A percentile compares a stretch with the other conserved stretches of the same genome.
phyloP scores from a whole-genome alignment of 1,140 invertebrate species.

The Drosophila azteca region DNA sequence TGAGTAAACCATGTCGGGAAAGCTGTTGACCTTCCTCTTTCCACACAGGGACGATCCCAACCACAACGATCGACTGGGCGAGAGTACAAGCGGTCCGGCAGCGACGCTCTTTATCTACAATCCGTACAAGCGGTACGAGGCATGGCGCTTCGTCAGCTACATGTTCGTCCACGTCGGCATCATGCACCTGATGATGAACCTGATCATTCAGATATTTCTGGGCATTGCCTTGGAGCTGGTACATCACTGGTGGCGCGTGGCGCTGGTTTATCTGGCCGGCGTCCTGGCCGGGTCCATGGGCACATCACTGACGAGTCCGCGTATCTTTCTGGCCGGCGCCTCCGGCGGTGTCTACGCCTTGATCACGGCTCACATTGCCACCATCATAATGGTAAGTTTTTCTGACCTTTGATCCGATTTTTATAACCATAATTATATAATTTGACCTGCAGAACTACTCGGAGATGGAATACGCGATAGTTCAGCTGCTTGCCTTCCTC shows the following conservation, averaged over 20 bases:
- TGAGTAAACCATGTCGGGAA: background rate
- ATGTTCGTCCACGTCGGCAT: conserved; percentile 98
- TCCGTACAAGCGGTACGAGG: conserved; percentile 93
- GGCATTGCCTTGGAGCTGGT: conserved; percentile 98
- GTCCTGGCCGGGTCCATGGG: conserved; percentile 94
- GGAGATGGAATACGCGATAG: conserved; percentile 94
- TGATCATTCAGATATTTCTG: conserved; percentile 95
- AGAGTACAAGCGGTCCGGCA: conserved; percentile 88
- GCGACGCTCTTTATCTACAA: conserved; percentile 94
- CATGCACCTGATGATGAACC: conserved; percentile 94
- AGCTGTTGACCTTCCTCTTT: background rate
- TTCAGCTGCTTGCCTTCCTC: conserved; percentile 91
- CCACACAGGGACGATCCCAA: conserved; percentile 73
- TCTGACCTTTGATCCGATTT: background rate
- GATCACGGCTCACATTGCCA: conserved; percentile 97
- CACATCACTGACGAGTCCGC: conserved; percentile 95
- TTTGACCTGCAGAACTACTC: conserved; percentile 90
- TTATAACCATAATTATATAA: background rate
- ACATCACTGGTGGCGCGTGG: conserved; percentile 95
- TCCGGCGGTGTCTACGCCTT: conserved; percentile 98
- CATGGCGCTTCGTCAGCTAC: conserved; percentile 96
- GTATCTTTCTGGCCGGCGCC: conserved; percentile 95
- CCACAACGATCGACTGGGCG: conserved; percentile 76
- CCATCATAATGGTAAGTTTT: conserved; percentile 92
- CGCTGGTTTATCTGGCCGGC: conserved; percentile 91